Base-by-base conservation (phyloP, 2,113 vertebrate genomes). In the Dasyurus viverrinus region DNA sequence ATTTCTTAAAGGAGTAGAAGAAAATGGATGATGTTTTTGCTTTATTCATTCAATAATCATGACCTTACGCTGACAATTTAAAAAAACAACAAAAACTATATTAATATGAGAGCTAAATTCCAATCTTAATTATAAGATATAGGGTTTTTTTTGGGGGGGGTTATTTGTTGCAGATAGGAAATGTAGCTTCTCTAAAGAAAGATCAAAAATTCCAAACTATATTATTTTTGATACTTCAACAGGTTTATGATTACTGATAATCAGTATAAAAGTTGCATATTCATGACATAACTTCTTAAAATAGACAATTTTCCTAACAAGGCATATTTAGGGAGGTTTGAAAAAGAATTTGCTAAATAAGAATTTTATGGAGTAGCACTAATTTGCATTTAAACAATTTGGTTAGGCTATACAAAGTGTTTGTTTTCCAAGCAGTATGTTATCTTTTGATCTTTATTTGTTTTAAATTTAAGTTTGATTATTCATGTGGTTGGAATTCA, bases 301-400 rank as follows among this genome's bases (percentile, higher is more conserved):
- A 68, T 92, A n/a, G 46, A 54, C 23, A 52, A 36, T 50, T 92
- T 22, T 94, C 94, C 68, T 84, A 22, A 19, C 68, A 84, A 36
- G 16, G 36, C n/a, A 42, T 94, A 50, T 94, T 94, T 93, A 42
- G 10, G 0, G 89, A 54, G 93, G 55, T 94, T 92, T 16, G 90
- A 53, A 92, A 57, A 89, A 89, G 68, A 89, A 68, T 76, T 92
- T n/a, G 42, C 16, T 84, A 84, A 84, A 76, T n/a, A 54, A 95
- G 68, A n/a, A 68, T 90, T 94, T 94, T 95, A 89, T n/a, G 57
- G n/a, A 52, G 26, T 91, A 53, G 24, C 55, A 89, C 23, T 92
- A 95, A 0, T n/a, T 50, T 48, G 57, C 47, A 14, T 89, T 94
- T 76, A 93, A 90, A 52, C 68, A 76, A 93, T 93, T 96, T 95